Conservation (phyloP, 1,140 invertebrate genomes). For the Paralvinella palmiformis region DNA sequence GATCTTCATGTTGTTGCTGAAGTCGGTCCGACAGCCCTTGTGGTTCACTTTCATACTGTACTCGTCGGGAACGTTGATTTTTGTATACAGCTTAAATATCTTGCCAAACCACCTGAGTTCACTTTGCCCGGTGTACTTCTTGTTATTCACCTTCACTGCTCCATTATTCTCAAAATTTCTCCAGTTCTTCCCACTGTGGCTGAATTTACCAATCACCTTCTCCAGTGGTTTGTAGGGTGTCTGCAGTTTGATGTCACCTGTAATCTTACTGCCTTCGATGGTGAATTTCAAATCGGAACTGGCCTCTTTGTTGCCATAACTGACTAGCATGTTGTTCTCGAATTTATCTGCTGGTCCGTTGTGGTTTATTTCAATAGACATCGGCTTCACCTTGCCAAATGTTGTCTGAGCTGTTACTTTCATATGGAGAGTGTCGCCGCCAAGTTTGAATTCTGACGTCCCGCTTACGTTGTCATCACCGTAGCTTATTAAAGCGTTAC, state of each 20-base stretch:
- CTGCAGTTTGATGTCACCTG: background rate
- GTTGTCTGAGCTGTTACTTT: too few relatives aligned
- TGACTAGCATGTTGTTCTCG: too few relatives aligned
- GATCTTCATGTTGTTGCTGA: conserved; percentile 5
- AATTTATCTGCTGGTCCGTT: too few relatives aligned
- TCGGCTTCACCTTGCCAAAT: too few relatives aligned
- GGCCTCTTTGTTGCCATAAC: too few relatives aligned
- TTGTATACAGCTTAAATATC: background rate
- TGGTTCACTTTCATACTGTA: conserved; percentile 12
- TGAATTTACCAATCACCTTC: conserved; percentile 9
- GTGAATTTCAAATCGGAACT: too few relatives aligned
- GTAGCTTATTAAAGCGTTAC: too few relatives aligned
- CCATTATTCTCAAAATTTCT: conserved; percentile 11
- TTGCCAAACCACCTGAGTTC: conserved; percentile 11
- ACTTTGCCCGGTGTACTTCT: conserved; percentile 7
- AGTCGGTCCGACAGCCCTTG: conserved; percentile 5
- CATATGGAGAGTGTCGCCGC: too few relatives aligned
- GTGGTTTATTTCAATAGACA: too few relatives aligned
- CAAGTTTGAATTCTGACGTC: too few relatives aligned
- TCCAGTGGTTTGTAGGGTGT: conserved; percentile 8
- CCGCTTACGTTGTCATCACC: too few relatives aligned
- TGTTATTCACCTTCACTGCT: conserved; percentile 4
- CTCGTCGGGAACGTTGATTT: conserved; percentile 10
- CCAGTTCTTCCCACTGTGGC: conserved; percentile 13
- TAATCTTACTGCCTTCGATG: background rate